Evolutionary conservation across 2,888 invertebrate species (phyloP), one percentile per base, ranked within the genome.

Genomic region (Boloria euphrosyne): DNA sequence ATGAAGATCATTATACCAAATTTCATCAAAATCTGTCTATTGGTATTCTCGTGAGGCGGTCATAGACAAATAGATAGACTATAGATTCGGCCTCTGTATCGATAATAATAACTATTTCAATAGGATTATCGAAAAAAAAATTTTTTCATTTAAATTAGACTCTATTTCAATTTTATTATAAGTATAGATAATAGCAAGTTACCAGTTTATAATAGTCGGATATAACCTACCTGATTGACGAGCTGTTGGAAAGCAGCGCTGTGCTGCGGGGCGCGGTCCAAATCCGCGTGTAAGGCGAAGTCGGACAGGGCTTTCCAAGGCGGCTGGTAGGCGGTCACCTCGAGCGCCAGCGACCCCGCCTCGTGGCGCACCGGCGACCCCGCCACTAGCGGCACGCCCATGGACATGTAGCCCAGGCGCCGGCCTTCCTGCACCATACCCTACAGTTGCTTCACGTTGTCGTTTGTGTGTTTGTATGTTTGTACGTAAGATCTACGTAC

Each of bases 371-470:
- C 97, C 44, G 97, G 97, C 75, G 98, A 98, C 52, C 98, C 97
- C 53, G 99, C 99, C 70, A 99, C 98, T 96, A 99, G 97, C 18
- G 99, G 99, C 76, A 99, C 98, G 83, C 98, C 98, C 96, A 98
- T 97, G 77, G 96, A 96, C 83, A 97, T 97, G 90, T 98, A 97
- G 73, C 97, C 97, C 87, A 98, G 93, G 86, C 98, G 97, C 75
- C 98, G 95, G 77, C 98, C 98, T 93, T 98, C 98, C 98, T 98
- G 95, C 78, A 68, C 68, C 64, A 64, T 55, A 65, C 62, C 65
- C 38, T 44, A 51, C 13, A 46, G 31, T 51, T 51, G 16, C 18
- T 52, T 51, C 58, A 17, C 38, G 16, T 55, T 38, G 4, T 16
- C 13, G 17, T 13, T 49, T 49, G 47, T 49, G 4, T n/a, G 16